Percentiles rank a stretch among this genome's conserved stretches.
phyloP scores from a whole-genome alignment of 2,797 vertebrate species.

The Alfaro cultratus region DNA sequence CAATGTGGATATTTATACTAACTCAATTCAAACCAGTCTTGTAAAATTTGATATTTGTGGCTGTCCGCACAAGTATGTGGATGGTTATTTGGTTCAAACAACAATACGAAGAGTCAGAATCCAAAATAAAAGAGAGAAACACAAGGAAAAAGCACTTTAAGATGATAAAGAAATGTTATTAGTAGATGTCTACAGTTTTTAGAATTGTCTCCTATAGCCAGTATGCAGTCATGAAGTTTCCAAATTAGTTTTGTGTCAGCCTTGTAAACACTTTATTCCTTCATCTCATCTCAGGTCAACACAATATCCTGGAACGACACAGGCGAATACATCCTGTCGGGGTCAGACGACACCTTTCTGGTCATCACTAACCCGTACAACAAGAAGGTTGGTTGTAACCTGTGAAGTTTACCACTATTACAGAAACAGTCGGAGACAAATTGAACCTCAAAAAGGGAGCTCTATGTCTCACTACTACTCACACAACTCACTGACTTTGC shows the following conservation, averaged over 20 bases:
- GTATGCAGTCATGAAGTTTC: not conserved
- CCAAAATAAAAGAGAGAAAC: not conserved
- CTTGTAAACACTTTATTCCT: not conserved
- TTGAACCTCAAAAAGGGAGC: not conserved
- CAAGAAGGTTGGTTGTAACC: constrained; percentile 87
- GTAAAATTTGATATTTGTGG: not conserved
- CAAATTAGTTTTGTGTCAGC: not conserved
- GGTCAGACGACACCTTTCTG: constrained; percentile 96
- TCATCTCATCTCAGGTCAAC: constrained; percentile 88
- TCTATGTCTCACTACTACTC: not conserved
- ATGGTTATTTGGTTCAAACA: not conserved
- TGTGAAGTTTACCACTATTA: not conserved
- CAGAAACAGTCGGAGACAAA: not conserved
- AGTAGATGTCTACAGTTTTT: not conserved
- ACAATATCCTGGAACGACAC: constrained; percentile 99
- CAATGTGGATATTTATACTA: not conserved
- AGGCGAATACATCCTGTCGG: constrained; percentile 97
- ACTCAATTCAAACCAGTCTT: not conserved
- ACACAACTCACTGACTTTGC: not conserved
- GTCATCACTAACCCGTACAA: constrained; percentile 97
- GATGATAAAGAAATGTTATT: not conserved
- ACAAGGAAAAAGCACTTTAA: not conserved
- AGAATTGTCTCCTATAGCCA: not conserved
- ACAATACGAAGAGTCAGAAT: not conserved
- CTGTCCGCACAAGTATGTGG: not conserved